Evolutionary conservation across 2,888 invertebrate genomes (phyloP).

Genomic region (Horisme vitalbata): DNA sequence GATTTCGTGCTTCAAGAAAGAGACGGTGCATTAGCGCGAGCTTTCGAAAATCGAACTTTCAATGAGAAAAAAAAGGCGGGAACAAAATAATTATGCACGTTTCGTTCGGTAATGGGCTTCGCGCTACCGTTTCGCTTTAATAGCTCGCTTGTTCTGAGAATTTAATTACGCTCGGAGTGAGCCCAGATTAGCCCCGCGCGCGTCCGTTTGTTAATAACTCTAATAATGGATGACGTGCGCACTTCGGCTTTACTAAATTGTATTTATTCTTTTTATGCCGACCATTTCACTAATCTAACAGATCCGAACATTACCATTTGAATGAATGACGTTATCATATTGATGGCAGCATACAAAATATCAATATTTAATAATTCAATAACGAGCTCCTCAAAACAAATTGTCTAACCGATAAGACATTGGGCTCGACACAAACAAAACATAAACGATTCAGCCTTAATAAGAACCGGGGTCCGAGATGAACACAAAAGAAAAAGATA

Average conservation of each 20-base stretch:
- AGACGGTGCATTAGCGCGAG: constrained; percentile 73
- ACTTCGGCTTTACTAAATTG: constrained; percentile 44
- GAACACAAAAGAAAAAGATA: constrained; percentile 82
- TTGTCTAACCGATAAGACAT: constrained; percentile 78
- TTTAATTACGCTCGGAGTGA: constrained; percentile 75
- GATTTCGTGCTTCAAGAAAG: constrained; percentile 70
- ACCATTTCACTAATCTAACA: constrained; percentile 46
- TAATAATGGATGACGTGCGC: constrained; percentile 75
- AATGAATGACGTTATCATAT: constrained; percentile 41
- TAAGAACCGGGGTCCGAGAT: constrained; percentile 78
- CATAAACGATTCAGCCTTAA: constrained; percentile 72
- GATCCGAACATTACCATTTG: constrained; percentile 28
- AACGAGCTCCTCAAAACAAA: constrained; percentile 78
- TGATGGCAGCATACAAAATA: constrained; percentile 49
- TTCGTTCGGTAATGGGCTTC: constrained; percentile 80
- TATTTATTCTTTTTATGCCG: constrained; percentile 49
- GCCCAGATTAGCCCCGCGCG: constrained; percentile 74
- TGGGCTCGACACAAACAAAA: constrained; percentile 71
- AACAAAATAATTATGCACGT: constrained; percentile 83
- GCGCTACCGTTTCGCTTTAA: constrained; percentile 81
- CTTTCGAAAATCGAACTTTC: constrained; percentile 74
- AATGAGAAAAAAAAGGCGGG: constrained; percentile 70
- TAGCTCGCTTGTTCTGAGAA: constrained; percentile 80
- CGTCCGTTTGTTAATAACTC: constrained; percentile 79
- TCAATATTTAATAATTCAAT: constrained; percentile 77